Percentiles rank a stretch among this genome's conserved stretches.
These are phyloP conservation scores for Protaetia brevitarsis DNA, from an alignment of 1,140 invertebrate species.

Conservation along the genomic window DNA sequence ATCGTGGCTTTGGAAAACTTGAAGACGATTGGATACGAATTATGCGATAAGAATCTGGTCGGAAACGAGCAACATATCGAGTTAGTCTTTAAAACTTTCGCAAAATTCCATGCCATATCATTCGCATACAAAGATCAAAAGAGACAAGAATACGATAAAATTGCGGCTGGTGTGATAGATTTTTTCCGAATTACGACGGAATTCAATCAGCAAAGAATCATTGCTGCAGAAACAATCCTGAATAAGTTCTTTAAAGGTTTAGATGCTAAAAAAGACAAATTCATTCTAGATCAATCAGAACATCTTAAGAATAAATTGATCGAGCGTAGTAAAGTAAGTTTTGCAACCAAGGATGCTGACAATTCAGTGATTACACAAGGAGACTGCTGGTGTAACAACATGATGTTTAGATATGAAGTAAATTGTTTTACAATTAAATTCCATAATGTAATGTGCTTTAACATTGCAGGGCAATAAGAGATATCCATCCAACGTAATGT, in stretches of 20 bases:
- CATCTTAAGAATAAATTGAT: neutral
- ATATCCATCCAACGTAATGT: slow-evolving; percentile 46
- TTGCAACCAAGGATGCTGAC: slow-evolving; percentile 2
- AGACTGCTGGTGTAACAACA: slow-evolving; percentile 58
- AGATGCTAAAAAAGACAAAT: neutral
- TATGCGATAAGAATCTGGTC: neutral
- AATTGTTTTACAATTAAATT: neutral
- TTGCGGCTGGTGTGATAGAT: neutral
- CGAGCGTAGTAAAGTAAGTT: neutral
- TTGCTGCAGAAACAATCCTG: neutral
- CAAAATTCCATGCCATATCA: slow-evolving; percentile 4
- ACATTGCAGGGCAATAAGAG: neutral
- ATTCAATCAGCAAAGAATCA: neutral
- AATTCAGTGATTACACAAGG: slow-evolving; percentile 51
- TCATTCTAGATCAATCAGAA: neutral
- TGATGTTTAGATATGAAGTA: slow-evolving; percentile 54
- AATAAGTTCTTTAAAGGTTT: neutral
- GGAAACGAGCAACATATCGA: neutral
- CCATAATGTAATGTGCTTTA: neutral
- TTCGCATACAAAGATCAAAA: neutral
- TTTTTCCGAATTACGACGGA: neutral
- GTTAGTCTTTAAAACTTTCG: neutral
- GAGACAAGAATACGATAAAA: neutral
- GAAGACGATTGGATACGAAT: neutral
- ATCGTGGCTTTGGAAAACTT: slow-evolving; percentile 41